These are phyloP conservation scores for Erethizon dorsatum DNA, from an alignment of 2,797 vertebrate species.

Conservation along the genomic window DNA sequence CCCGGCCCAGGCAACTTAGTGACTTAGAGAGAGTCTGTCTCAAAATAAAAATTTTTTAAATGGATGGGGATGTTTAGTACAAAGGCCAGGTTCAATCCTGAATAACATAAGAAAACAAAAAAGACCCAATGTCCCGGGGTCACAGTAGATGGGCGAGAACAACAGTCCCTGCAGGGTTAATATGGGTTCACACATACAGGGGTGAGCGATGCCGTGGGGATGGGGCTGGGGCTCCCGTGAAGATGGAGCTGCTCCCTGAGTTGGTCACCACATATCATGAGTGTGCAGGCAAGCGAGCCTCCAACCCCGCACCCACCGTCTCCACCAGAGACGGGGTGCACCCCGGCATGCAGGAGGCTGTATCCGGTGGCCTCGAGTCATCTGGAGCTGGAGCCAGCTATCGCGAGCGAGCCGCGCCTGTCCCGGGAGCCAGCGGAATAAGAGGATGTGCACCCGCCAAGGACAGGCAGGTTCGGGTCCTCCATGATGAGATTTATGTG, in stretches of 20 bases:
- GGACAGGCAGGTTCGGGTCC: too few relatives aligned
- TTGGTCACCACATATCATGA: too few relatives aligned
- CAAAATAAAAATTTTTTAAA: neutral
- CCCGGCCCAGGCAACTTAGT: neutral
- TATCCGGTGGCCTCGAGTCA: too few relatives aligned
- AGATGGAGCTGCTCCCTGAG: neutral
- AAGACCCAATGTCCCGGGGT: neutral
- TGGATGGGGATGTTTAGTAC: neutral
- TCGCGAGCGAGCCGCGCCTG: neutral
- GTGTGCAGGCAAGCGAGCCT: too few relatives aligned
- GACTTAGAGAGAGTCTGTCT: neutral
- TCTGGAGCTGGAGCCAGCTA: too few relatives aligned
- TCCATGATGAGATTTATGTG: too few relatives aligned
- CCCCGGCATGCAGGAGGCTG: too few relatives aligned
- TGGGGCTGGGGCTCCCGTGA: rapidly evolving
- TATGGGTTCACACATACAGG: neutral
- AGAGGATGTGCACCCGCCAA: too few relatives aligned
- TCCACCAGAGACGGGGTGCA: too few relatives aligned
- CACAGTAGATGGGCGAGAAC: rapidly evolving
- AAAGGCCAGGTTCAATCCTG: neutral
- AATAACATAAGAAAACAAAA: neutral
- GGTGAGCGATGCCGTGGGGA: neutral
- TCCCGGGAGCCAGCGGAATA: too few relatives aligned
- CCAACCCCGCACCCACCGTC: too few relatives aligned
- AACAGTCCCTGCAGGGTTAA: neutral